A percentile compares a stretch with the other conserved stretches of the same genome.
phyloP scores from a whole-genome alignment of 2,797 vertebrate species.

The Acanthurus leucopareius region DNA sequence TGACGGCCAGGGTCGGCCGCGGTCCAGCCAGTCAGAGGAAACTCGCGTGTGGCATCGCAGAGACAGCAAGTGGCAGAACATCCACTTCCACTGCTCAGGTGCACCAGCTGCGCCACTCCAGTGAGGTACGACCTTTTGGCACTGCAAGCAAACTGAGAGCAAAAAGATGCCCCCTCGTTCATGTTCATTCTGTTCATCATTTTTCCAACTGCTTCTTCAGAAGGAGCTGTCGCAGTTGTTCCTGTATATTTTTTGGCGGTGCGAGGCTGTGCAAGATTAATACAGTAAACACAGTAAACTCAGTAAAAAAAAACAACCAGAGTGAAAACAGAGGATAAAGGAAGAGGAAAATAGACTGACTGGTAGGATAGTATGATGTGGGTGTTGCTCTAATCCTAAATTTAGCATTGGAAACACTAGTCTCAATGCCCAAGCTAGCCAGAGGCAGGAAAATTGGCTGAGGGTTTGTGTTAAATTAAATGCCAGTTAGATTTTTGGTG shows the following conservation, averaged over 20 bases:
- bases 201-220: not conserved
- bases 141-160: not conserved
- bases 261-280: not conserved
- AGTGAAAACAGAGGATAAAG: not conserved
- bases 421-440: too few relatives aligned
- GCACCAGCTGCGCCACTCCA: slow-evolving; percentile 95
- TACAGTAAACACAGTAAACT: not conserved
- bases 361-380: not conserved
- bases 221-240: not conserved
- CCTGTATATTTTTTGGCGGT: not conserved
- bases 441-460: not conserved
- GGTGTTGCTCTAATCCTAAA: not conserved
- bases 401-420: not conserved
- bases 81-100: slow-evolving; percentile 98
- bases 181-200: not conserved
- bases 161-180: not conserved
- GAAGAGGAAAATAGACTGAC: not conserved
- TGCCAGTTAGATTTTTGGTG: too few relatives aligned
- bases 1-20: slow-evolving; percentile 92
- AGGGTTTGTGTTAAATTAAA: not conserved
- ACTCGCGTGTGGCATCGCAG: slow-evolving; percentile 98
- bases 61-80: slow-evolving; percentile 97
- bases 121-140: slow-evolving; percentile 87
- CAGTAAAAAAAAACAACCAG: not conserved
- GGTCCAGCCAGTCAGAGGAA: slow-evolving; percentile 97